These are phyloP conservation scores for Etheostoma spectabile DNA, from an alignment of 2,113 vertebrate genomes.

Conservation along the genomic window DNA sequence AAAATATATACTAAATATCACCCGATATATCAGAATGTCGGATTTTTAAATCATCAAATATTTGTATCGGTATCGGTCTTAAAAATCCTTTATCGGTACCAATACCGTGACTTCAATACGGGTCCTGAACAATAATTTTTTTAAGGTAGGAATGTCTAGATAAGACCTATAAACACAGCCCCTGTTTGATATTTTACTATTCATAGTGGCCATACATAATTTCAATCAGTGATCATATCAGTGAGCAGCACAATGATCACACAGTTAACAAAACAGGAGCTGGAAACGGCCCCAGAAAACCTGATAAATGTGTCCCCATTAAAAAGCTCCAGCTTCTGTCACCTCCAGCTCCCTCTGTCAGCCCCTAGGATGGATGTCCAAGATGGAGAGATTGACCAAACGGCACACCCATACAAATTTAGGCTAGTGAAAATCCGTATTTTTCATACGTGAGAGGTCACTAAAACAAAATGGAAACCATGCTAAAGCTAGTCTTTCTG, in stretches of 20 bases:
- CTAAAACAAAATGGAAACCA: not conserved
- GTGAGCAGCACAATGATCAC: constrained; percentile 49
- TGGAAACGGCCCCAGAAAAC: constrained; percentile 47
- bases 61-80: too few relatives aligned
- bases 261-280: constrained; percentile 43
- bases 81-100: too few relatives aligned
- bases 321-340: constrained; percentile 18
- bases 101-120: too few relatives aligned
- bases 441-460: not conserved
- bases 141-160: not conserved
- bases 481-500: not conserved
- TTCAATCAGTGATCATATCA: constrained; percentile 44
- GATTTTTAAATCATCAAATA: too few relatives aligned
- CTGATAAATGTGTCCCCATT: constrained; percentile 47
- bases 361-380: not conserved
- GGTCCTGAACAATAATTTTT: too few relatives aligned
- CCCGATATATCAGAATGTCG: too few relatives aligned
- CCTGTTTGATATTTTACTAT: not conserved
- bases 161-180: not conserved
- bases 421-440: not conserved
- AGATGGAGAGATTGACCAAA: constrained; percentile 7
- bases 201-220: constrained; percentile 15
- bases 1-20: too few relatives aligned
- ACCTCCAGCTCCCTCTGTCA: constrained; percentile 19
- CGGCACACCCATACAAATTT: constrained; percentile 1